These are phyloP conservation scores for Syrphus vitripennis DNA, from an alignment of 2,888 invertebrate species.

Conservation along the genomic window DNA sequence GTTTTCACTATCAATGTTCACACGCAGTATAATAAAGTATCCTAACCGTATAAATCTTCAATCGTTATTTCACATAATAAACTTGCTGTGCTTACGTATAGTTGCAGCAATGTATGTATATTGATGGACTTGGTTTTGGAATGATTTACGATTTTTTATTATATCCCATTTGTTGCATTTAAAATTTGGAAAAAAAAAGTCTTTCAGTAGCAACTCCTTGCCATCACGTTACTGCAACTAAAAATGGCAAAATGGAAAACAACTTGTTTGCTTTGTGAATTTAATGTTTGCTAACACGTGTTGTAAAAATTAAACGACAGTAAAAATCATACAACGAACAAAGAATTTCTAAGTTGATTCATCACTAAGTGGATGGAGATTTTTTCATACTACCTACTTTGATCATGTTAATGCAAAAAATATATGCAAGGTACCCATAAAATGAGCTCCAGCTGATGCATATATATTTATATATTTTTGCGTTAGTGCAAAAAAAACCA, in stretches of 20 bases:
- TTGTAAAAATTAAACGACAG: neutral
- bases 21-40: neutral
- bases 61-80: neutral
- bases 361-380: no score
- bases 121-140: neutral
- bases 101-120: no score
- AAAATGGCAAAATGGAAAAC: neutral
- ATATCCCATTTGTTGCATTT: neutral
- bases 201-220: neutral
- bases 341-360: neutral
- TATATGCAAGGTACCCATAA: no score
- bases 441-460: no score
- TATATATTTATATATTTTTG: no score
- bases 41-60: neutral
- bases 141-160: neutral
- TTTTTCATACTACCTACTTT: no score
- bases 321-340: neutral
- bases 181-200: neutral
- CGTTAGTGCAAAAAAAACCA: no score
- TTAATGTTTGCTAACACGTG: neutral
- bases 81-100: neutral
- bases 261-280: neutral
- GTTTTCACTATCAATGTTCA: conserved; percentile 6
- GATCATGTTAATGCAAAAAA: no score
- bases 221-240: neutral